phyloP scores from a whole-genome alignment of 2,797 vertebrate genomes.

The Myripristis jacobus region DNA sequence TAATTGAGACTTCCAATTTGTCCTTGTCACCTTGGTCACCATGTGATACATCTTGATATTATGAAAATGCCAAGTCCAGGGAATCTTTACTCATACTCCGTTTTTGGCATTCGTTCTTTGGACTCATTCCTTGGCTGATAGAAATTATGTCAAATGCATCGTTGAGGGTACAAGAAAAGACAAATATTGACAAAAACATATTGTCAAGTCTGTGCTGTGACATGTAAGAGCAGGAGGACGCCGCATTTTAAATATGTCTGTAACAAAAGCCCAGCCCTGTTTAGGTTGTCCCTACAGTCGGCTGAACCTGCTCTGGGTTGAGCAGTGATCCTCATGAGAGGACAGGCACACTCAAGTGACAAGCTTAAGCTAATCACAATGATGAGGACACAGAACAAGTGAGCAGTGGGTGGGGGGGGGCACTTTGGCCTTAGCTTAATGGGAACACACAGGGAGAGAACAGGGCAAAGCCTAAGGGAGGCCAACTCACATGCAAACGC shows the following conservation, averaged over 20 bases:
- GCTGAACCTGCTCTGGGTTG: slow-evolving; percentile 51
- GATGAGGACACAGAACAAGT: slow-evolving; percentile 54
- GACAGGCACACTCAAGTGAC: slow-evolving; percentile 60
- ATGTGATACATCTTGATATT: slow-evolving; percentile 16
- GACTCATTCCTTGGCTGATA: neutral
- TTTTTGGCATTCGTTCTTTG: no score
- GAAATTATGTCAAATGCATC: neutral
- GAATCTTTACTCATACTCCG: neutral
- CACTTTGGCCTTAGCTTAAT: slow-evolving; percentile 48
- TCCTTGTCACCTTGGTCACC: neutral
- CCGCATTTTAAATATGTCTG: slow-evolving; percentile 25
- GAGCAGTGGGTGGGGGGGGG: neutral
- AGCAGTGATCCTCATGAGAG: slow-evolving; percentile 50
- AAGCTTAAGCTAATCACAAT: slow-evolving; percentile 69
- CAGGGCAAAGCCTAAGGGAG: slow-evolving; percentile 53
- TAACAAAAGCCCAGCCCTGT: slow-evolving; percentile 28
- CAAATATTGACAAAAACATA: slow-evolving; percentile 6
- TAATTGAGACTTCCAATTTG: slow-evolving; percentile 17
- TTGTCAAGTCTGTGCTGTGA: slow-evolving; percentile 12
- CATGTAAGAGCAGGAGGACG: slow-evolving; percentile 10
- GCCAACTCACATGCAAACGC: slow-evolving; percentile 32
- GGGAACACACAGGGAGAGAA: slow-evolving; percentile 50
- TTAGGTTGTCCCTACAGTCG: slow-evolving; percentile 40
- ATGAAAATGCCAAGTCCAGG: slow-evolving; percentile 14
- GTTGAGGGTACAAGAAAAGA: slow-evolving; percentile 1